Percentiles rank a stretch among this genome's conserved stretches.
Conservation (phyloP, 2,797 vertebrate species). For the Pantherophis alleghaniensis region DNA sequence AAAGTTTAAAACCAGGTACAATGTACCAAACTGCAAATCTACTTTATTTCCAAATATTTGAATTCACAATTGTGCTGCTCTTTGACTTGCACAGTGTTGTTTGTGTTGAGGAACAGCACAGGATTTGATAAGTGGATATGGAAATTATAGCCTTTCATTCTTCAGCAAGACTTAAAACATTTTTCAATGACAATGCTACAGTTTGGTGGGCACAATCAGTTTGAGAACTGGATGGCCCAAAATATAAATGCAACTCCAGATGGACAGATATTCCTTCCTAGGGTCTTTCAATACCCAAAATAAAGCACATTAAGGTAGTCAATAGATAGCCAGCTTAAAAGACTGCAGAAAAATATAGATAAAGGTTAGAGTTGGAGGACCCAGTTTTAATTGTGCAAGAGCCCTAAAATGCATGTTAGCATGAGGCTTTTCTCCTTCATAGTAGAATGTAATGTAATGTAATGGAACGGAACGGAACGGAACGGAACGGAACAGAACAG, state of each 20-base stretch:
- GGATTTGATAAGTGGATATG: not conserved
- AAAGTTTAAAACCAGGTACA: not conserved
- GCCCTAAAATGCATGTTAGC: not conserved
- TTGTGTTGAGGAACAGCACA: not conserved
- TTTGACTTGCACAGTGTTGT: not conserved
- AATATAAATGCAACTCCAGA: not conserved
- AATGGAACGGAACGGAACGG: too few species aligned
- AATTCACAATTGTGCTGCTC: not conserved
- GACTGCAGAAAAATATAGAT: not conserved
- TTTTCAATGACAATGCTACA: not conserved
- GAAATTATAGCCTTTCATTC: not conserved
- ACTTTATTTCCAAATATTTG: not conserved
- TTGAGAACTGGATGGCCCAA: not conserved
- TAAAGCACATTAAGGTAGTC: not conserved
- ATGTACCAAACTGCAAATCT: not conserved
- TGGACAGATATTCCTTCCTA: not conserved
- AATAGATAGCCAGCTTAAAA: not conserved
- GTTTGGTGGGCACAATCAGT: not conserved
- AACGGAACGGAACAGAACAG: too few species aligned
- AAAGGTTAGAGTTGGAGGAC: not conserved
- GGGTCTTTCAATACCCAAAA: not conserved
- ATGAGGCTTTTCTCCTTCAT: not conserved
- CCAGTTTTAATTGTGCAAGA: not conserved
- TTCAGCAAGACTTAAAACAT: not conserved
- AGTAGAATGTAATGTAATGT: too few species aligned